Percentiles rank a stretch among this genome's conserved stretches.
These are phyloP conservation scores for Erebia palarica DNA, from an alignment of 2,888 invertebrate species.

Conservation along the genomic window DNA sequence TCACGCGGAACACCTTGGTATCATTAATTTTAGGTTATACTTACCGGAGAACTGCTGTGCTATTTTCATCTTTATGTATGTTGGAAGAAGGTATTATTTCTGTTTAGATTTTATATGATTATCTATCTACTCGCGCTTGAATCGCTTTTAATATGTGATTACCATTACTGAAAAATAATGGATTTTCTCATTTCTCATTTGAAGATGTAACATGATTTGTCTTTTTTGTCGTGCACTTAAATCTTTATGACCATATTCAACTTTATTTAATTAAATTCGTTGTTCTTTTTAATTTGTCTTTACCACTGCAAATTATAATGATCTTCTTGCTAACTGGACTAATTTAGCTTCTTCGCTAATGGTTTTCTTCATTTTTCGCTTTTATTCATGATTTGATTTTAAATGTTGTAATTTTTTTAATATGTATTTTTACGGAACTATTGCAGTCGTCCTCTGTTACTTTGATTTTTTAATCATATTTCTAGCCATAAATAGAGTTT, in stretches of 20 bases:
- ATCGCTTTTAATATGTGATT: background rate
- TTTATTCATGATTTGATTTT: no score
- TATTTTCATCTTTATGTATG: slow-evolving; percentile 6
- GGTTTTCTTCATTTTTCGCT: no score
- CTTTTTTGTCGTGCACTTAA: background rate
- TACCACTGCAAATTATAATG: background rate
- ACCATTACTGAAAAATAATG: slow-evolving; percentile 12
- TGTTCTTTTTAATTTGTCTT: background rate
- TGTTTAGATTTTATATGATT: background rate
- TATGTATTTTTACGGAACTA: no score
- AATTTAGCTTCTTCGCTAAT: no score
- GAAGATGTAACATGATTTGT: background rate
- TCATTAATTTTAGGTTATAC: slow-evolving; percentile 23
- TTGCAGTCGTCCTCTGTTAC: background rate
- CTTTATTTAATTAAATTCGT: background rate
- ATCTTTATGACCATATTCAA: background rate
- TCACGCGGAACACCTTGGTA: slow-evolving; percentile 32
- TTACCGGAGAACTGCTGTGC: background rate
- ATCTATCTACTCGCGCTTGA: background rate
- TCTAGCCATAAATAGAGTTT: no score
- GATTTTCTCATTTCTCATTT: slow-evolving; percentile 12
- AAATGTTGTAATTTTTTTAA: no score
- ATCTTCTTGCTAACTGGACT: background rate
- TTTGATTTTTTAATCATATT: background rate
- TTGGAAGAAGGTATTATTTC: background rate